Base-by-base conservation (phyloP, 2,797 vertebrate genomes). In the Loris lydekkerianus region DNA sequence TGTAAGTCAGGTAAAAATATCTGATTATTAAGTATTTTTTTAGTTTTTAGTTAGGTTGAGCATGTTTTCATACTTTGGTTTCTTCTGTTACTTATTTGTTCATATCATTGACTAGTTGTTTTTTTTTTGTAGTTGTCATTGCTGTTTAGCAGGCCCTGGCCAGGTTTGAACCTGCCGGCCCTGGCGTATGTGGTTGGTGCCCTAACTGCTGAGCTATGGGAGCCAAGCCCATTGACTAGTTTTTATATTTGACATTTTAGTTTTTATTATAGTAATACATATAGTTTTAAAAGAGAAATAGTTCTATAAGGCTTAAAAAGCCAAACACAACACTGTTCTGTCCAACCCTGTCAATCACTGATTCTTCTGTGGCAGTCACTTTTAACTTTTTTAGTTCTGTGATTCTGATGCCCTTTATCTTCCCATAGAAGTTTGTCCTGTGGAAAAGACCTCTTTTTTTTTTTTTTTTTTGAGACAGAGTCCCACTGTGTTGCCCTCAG, bases 1-100 rank as follows among this genome's bases (percentile, higher is more conserved):
- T 90, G n/a, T 86, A 43, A 94, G 6, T 70, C 40, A 17, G 49
- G 31, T 89, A 14, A 85, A 85, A 77, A 89, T 90, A 77, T 15
- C 31, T 77, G 49, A 72, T 76, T 84, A 80, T 43, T 29, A 43
- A 73, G 72, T 73, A 73, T 46, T 73, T 73, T 25, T 43, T 8
- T 46, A 17, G 37, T 29, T 46, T 43, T 75, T 75, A 75, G 40
- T 75, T 25, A 75, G 40, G 40, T 46, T 29, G 72, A 75, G 10
- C 89, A 56, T 67, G 18, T 92, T 92, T 85, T 85, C 34, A 58
- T 40, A 34, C 25, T 58, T 90, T 77, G 46, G 7, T 56, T 92
- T 85, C 14, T 43, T 85, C 25, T 63, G 61, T 75, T 61, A 77
- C 37, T 77, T 58, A 31, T 1, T 72, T 82, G 53, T 89, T 91